A percentile compares a stretch with the other conserved stretches of the same genome.
Evolutionary conservation across 2,888 invertebrate genomes (phyloP).

Genomic region (Eupithecia vulgata): DNA sequence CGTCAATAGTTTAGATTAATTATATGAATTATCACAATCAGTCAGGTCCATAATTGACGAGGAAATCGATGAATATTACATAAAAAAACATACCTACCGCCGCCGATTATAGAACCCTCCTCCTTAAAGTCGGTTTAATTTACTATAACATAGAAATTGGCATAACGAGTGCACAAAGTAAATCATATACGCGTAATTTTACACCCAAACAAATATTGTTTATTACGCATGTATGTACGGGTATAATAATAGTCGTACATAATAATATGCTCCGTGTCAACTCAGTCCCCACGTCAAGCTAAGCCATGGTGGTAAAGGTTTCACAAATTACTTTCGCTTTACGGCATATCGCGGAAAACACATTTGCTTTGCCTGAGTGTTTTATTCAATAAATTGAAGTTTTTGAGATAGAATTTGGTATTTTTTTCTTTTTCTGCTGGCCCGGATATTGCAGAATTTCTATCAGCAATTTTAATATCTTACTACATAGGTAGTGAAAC

Average conservation of each 20-base stretch:
- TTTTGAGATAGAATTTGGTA: background rate
- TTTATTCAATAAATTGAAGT: background rate
- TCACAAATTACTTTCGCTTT: constrained; percentile 3
- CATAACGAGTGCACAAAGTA: background rate
- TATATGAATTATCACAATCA: no score
- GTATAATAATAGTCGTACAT: background rate
- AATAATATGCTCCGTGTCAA: background rate
- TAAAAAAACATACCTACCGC: no score
- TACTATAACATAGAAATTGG: background rate
- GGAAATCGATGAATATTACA: no score
- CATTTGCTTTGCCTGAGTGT: background rate
- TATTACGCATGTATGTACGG: background rate
- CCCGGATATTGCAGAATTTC: background rate
- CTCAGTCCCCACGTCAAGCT: background rate
- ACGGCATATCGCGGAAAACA: background rate
- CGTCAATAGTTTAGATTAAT: no score
- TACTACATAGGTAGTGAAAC: background rate
- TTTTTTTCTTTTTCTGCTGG: background rate
- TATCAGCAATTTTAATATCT: background rate
- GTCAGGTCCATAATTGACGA: no score
- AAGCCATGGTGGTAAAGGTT: background rate
- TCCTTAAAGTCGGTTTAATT: no score
- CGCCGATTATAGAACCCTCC: no score
- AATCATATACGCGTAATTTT: background rate
- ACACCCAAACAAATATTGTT: background rate